Evolutionary conservation across 2,113 vertebrate genomes (phyloP).

Genomic region (Ptyas mucosa): DNA sequence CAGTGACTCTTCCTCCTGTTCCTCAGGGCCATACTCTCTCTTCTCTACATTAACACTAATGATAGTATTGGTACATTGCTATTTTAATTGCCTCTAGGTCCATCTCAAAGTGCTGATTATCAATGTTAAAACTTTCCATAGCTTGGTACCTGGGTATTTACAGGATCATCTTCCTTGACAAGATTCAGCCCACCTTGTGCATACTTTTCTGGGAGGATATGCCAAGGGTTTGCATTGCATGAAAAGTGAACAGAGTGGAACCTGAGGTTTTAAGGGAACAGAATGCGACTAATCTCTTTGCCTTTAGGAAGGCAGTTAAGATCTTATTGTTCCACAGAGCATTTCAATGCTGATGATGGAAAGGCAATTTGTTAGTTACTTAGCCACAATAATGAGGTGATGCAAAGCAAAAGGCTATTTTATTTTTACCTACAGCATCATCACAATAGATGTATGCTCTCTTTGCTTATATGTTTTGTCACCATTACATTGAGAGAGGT

Average conservation of each 20-base stretch:
- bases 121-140: not conserved
- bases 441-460: not conserved
- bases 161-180: not conserved
- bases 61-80: not conserved
- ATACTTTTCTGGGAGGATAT: not conserved
- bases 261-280: not conserved
- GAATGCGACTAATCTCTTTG: not conserved
- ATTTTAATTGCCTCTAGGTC: not conserved
- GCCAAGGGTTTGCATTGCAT: not conserved
- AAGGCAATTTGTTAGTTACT: not conserved
- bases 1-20: not conserved
- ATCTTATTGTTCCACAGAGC: not conserved
- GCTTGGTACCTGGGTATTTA: not conserved
- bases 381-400: not conserved
- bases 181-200: not conserved
- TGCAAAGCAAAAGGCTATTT: not conserved
- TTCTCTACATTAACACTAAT: not conserved
- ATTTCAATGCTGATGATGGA: not conserved
- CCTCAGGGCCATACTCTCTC: not conserved
- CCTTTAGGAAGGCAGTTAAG: not conserved
- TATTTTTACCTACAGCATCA: not conserved
- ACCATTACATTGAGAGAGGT: not conserved
- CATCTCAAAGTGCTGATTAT: not conserved
- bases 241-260: not conserved
- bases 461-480: not conserved